phyloP scores from a whole-genome alignment of 2,113 vertebrate genomes.

The Neogale vison region DNA sequence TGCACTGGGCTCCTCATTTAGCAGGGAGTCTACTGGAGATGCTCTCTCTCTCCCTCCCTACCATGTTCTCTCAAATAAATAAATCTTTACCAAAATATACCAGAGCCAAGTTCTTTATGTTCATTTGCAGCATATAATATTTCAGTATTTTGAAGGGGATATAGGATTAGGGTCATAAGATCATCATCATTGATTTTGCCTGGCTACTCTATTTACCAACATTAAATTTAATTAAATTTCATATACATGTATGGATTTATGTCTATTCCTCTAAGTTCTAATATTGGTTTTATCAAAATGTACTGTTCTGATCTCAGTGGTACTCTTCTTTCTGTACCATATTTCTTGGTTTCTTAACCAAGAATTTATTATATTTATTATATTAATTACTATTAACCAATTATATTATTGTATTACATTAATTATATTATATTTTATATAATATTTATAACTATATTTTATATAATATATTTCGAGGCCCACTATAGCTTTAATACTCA shows the following conservation, averaged over 20 bases:
- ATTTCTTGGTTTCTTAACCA: not conserved
- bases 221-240: slow-evolving; percentile 30
- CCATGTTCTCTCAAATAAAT: not conserved
- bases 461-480: not conserved
- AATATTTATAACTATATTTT: too few relatives aligned
- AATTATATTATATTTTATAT: too few relatives aligned
- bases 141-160: not conserved
- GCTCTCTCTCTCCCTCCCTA: not conserved
- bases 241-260: not conserved
- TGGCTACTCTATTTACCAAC: not conserved
- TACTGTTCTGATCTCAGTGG: not conserved
- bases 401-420: too few relatives aligned
- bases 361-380: too few relatives aligned
- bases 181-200: slow-evolving; percentile 25
- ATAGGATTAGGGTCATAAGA: not conserved
- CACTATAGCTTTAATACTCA: not conserved
- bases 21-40: not conserved
- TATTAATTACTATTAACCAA: too few relatives aligned
- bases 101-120: not conserved
- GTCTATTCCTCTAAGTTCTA: slow-evolving; percentile 19
- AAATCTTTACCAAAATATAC: not conserved
- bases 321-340: not conserved
- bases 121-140: not conserved
- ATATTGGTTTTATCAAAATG: slow-evolving; percentile 3
- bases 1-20: not conserved